Evolutionary conservation across 1,140 invertebrate species (phyloP).

Genomic region (Drosophila ercepeae): DNA sequence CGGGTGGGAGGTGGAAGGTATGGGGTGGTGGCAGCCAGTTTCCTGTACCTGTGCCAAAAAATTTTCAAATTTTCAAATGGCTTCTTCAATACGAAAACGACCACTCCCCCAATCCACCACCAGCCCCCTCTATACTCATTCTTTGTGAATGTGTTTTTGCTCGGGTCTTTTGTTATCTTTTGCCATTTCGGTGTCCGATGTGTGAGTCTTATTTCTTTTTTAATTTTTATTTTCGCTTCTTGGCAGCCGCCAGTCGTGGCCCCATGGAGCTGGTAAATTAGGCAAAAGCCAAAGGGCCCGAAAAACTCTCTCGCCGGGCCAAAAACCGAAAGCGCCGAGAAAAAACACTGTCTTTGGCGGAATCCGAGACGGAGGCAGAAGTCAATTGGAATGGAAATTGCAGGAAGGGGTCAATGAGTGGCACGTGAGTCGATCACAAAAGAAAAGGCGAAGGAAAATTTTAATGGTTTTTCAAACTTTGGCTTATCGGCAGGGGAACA

Average conservation of each 20-base stretch:
- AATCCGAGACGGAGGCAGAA: slow-evolving; percentile 37
- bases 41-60: slow-evolving; percentile 81
- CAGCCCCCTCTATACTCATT: slow-evolving; percentile 10
- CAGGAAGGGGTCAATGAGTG: slow-evolving; percentile 26
- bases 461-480: slow-evolving; percentile 2
- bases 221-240: slow-evolving; percentile 71
- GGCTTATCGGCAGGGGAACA: not conserved
- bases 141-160: slow-evolving; percentile 43
- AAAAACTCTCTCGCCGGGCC: slow-evolving; percentile 34
- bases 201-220: slow-evolving; percentile 63
- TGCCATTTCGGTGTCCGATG: slow-evolving; percentile 56
- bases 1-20: not conserved
- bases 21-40: slow-evolving; percentile 16
- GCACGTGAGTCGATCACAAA: slow-evolving; percentile 41
- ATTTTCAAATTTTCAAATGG: slow-evolving; percentile 82
- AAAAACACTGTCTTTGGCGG: slow-evolving; percentile 41
- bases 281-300: slow-evolving; percentile 60
- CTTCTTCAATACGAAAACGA: slow-evolving; percentile 66
- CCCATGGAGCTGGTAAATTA: slow-evolving; percentile 68
- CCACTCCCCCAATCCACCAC: not conserved
- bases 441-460: not conserved
- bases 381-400: slow-evolving; percentile 48
- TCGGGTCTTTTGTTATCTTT: slow-evolving; percentile 64
- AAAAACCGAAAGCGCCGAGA: not conserved
- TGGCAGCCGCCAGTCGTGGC: slow-evolving; percentile 36